Evolutionary conservation across 1,140 invertebrate genomes (phyloP), one percentile per base, ranked within the genome.

Genomic region (Rhysida immarginata): DNA sequence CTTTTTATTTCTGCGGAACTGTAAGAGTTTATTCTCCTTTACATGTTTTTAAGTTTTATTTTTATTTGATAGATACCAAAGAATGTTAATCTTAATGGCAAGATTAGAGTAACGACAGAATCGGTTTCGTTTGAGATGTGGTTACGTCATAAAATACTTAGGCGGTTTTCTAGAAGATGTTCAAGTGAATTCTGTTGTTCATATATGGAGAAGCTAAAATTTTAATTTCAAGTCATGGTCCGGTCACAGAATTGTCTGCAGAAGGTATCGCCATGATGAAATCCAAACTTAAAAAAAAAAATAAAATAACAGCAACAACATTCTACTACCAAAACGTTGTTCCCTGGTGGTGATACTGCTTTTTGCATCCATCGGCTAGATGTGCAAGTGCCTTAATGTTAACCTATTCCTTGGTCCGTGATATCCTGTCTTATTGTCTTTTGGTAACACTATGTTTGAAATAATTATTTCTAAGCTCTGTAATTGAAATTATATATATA

Each of bases 341-440:
- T 41, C n/a, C n/a, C n/a, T n/a, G n/a, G n/a, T n/a, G 35, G 11
- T 41, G 35, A 11, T 41, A 11, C 35, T 41, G 35, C 35, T 11
- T 41, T n/a, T n/a, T n/a, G n/a, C n/a, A n/a, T n/a, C n/a, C 35
- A 41, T 41, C 14, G 21, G 45, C 45, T 48, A 23, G 11, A 48
- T 48, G 45, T 51, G 49, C 24, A 51, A 51, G 49, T 51, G 49
- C 49, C 49, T 51, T 51, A 51, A 51, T 51, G 49, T 51, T 25
- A 25, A 8, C 26, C 8, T n/a, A 27, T 24, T 51, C 49, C 49
- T 26, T 26, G 13, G 24, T 25, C 49, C 49, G 13, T 26, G 49
- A 5, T 20, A 18, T 46, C 18, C 5, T 46, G 44, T 46, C 21
- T 20, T 8, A 11, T 20, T 5, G n/a, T n/a, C 21, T 3, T 46